A percentile compares a stretch with the other conserved stretches of the same genome.
Conservation (phyloP, 2,113 vertebrate species). For the Anguilla rostrata region DNA sequence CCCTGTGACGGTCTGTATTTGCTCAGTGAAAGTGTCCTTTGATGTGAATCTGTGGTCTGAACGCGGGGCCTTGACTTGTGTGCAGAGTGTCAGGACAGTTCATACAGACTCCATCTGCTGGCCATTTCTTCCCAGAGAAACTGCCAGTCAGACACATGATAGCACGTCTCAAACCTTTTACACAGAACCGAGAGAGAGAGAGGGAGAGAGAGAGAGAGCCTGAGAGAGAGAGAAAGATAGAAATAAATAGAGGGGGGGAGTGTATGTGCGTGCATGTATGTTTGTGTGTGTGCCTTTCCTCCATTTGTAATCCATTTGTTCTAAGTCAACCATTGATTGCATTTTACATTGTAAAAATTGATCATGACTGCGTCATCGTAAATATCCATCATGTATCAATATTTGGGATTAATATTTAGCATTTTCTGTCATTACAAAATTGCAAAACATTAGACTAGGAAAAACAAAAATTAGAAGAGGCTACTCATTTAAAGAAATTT, state of each 20-base stretch:
- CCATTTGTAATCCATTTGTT: too few relatives aligned
- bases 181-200: not conserved
- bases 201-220: not conserved
- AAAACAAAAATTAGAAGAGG: too few relatives aligned
- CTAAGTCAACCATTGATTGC: too few relatives aligned
- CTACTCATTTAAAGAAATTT: too few relatives aligned
- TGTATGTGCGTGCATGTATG: too few relatives aligned
- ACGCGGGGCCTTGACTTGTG: not conserved
- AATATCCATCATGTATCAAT: too few relatives aligned
- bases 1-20: not conserved
- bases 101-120: conserved; percentile 20
- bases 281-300: not conserved
- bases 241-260: too few relatives aligned
- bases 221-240: not conserved
- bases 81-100: not conserved
- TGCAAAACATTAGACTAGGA: too few relatives aligned
- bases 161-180: not conserved
- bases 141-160: not conserved
- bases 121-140: not conserved
- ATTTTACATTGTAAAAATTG: too few relatives aligned
- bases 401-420: too few relatives aligned
- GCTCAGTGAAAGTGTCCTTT: not conserved
- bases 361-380: too few relatives aligned
- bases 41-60: conserved; percentile 1
- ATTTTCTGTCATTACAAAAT: too few relatives aligned